Evolutionary conservation across 2,888 invertebrate species (phyloP), one percentile per base, ranked within the genome.

Genomic region (Cancer borealis): DNA sequence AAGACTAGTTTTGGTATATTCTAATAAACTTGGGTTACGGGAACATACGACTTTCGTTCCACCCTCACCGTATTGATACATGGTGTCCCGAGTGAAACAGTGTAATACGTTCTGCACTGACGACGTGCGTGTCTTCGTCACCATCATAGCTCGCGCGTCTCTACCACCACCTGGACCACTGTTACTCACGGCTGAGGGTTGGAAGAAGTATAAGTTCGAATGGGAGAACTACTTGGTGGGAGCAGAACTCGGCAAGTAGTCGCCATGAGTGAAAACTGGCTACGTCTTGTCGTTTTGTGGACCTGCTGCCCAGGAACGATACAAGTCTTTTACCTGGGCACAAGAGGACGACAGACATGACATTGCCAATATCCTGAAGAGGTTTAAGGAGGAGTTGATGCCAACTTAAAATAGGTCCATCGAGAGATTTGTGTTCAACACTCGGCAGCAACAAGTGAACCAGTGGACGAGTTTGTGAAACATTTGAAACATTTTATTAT

Each of bases 341-440:
- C 17, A 88, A 88, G 88, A 47, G 10, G 17, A 88, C 47, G 88
- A 45, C 88, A 88, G 47, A 39, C 87, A 87, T 88, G 88, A 88
- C 47, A 47, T 46, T 47, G 88, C 47, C 21, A 88, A 47, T n/a
- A 45, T 88, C 21, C 3, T 88, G 21, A 45, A 88, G n/a, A 88
- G 21, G 0, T 46, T 88, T 88, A 21, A 88, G 47, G 21, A 88
- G 47, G 47, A 88, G 47, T 88, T 12, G 17, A 88, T 88, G 88
- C 88, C 88, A n/a, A 46, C 46, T 88, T 14, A 88, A 88, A 88
- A 88, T 47, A 88, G 87, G 87, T 87, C 39, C 39, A 30, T 87
- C n/a, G 46, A 88, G 3, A 46, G 46, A 88, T 88, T 88, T n/a
- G 47, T 46, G 47, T 45, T 88, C 47, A 88, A 88, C 17, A 46